Evolutionary conservation across 2,888 invertebrate species (phyloP).

Genomic region (Scaptomyza caliginosa): DNA sequence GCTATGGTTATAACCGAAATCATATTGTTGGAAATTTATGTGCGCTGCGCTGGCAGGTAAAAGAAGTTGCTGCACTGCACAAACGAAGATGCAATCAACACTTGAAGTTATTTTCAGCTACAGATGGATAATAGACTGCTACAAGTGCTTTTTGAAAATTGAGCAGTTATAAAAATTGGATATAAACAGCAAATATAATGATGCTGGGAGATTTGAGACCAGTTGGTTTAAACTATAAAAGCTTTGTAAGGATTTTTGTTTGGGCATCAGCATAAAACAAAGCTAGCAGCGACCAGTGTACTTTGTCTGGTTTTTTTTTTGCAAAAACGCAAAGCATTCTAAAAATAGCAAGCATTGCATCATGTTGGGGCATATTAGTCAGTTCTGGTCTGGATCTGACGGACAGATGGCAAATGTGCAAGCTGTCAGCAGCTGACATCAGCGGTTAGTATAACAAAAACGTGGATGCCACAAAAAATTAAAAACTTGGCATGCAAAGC

Average conservation of each 20-base stretch:
- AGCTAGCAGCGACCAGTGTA: constrained; percentile 10
- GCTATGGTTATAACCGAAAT: constrained; percentile 58
- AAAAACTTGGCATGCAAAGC: constrained; percentile 45
- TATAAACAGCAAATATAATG: neutral
- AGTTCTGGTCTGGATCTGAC: constrained; percentile 26
- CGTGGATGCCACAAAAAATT: neutral
- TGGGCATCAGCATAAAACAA: constrained; percentile 13
- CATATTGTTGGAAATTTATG: constrained; percentile 73
- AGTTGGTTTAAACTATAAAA: neutral
- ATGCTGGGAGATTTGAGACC: neutral
- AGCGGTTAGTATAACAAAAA: constrained; percentile 44
- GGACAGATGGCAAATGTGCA: constrained; percentile 56
- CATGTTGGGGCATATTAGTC: constrained; percentile 27
- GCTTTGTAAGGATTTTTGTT: neutral
- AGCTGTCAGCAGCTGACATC: constrained; percentile 68
- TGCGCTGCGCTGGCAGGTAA: constrained; percentile 27
- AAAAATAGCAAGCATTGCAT: constrained; percentile 54
- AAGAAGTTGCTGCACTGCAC: constrained; percentile 15
- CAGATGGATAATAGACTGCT: constrained; percentile 12
- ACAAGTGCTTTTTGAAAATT: constrained; percentile 18
- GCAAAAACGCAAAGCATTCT: constrained; percentile 21
- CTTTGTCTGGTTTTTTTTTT: constrained; percentile 16
- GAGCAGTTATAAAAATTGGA: neutral
- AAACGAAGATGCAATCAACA: constrained; percentile 27
- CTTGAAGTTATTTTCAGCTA: constrained; percentile 7